Evolutionary conservation across 2,888 invertebrate species (phyloP).

Genomic region (Acheta domesticus): DNA sequence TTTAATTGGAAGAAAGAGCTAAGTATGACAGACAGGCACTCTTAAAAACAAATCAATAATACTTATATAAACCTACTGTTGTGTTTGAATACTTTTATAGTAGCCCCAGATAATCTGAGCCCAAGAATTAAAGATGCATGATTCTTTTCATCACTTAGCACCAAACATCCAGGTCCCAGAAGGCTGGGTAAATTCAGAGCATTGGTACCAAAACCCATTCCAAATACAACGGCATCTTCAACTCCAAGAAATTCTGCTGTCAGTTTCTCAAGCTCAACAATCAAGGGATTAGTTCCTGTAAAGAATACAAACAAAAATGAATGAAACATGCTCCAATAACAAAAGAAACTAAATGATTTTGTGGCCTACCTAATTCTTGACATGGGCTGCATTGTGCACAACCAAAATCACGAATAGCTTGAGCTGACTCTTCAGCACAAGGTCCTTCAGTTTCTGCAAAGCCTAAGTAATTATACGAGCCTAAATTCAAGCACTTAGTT

Average conservation of each 20-base stretch:
- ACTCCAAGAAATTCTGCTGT: constrained; percentile 87
- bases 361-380: constrained; percentile 69
- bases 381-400: constrained; percentile 71
- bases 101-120: constrained; percentile 78
- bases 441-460: constrained; percentile 82
- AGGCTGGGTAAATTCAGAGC: constrained; percentile 87
- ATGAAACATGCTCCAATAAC: too few relatives aligned
- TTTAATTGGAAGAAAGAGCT: too few relatives aligned
- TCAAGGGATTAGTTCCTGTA: constrained; percentile 60
- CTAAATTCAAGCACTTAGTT: constrained; percentile 85
- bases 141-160: constrained; percentile 94
- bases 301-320: neutral
- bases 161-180: constrained; percentile 77
- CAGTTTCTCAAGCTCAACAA: constrained; percentile 73
- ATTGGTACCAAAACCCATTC: constrained; percentile 99
- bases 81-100: constrained; percentile 82
- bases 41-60: too few relatives aligned
- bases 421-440: constrained; percentile 72
- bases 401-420: constrained; percentile 67
- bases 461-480: constrained; percentile 97
- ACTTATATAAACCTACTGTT: constrained; percentile 56
- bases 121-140: constrained; percentile 96
- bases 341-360: too few relatives aligned
- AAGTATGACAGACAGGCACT: too few relatives aligned
- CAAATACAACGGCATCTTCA: constrained; percentile 91